These are phyloP conservation scores for Osmerus mordax DNA, from an alignment of 2,113 vertebrate species.

Conservation along the genomic window DNA sequence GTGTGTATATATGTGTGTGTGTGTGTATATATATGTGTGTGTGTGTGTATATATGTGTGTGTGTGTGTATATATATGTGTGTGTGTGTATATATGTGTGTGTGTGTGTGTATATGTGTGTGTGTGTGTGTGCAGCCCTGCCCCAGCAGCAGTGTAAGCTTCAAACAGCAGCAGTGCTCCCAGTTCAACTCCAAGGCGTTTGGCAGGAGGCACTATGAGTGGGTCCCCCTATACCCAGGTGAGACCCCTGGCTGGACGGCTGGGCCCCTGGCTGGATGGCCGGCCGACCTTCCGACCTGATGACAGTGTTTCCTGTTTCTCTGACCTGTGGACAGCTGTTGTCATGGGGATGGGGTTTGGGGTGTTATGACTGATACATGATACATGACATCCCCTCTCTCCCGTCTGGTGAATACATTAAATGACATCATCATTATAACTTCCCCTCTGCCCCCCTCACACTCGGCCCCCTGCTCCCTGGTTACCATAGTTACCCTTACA, in stretches of 20 bases:
- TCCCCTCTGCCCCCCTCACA: too few relatives aligned
- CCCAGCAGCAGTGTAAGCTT: conserved; percentile 79
- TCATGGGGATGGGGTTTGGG: too few relatives aligned
- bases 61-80: background rate
- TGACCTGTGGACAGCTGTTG: too few relatives aligned
- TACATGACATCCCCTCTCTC: too few relatives aligned
- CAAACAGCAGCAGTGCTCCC: conserved; percentile 85
- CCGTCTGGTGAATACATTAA: too few relatives aligned
- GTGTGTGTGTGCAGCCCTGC: conserved; percentile 67
- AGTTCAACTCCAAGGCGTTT: conserved; percentile 85
- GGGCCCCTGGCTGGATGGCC: conserved; percentile 40
- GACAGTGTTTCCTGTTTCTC: too few relatives aligned
- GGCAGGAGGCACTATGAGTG: conserved; percentile 79
- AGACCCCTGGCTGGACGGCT: background rate
- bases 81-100: conserved; percentile 26
- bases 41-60: conserved; percentile 10
- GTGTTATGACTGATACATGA: too few relatives aligned
- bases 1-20: too few relatives aligned
- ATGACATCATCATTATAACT: too few relatives aligned
- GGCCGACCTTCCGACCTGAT: too few relatives aligned
- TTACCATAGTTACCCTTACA: background rate
- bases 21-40: background rate
- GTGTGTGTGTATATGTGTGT: conserved; percentile 18
- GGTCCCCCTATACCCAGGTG: conserved; percentile 83
- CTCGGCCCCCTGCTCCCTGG: too few relatives aligned